These are phyloP conservation scores for Ladona fulva DNA, from an alignment of 1,140 invertebrate species.

Conservation along the genomic window DNA sequence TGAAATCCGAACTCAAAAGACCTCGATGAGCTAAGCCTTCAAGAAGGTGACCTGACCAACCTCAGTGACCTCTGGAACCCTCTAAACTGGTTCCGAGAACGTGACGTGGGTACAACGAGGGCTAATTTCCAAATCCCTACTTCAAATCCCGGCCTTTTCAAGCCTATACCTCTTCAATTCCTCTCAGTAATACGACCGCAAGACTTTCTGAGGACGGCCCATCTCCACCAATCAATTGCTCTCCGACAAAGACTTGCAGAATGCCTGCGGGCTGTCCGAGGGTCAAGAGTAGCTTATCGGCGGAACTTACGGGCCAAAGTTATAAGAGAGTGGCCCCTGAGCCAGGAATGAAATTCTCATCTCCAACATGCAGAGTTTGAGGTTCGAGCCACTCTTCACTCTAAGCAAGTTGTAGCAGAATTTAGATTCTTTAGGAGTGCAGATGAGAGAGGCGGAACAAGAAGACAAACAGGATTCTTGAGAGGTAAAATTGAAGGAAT, in stretches of 20 bases:
- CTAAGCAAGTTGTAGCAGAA: too few species aligned
- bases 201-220: neutral
- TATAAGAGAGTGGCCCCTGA: too few species aligned
- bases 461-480: too few species aligned
- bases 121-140: neutral
- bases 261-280: neutral
- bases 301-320: too few species aligned
- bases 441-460: too few species aligned
- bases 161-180: neutral
- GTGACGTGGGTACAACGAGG: neutral
- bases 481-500: too few species aligned
- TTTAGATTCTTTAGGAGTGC: too few species aligned
- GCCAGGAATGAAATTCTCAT: too few species aligned
- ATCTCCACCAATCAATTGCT: neutral
- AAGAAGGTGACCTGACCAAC: neutral
- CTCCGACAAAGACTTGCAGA: neutral
- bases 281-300: neutral
- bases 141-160: neutral
- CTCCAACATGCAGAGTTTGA: too few species aligned
- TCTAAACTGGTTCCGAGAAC: neutral
- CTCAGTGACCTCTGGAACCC: neutral
- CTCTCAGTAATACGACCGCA: neutral
- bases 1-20: neutral
- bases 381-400: too few species aligned
- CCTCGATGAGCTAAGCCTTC: neutral